Evolutionary conservation across 2,113 vertebrate species (phyloP).

Genomic region (Pycnonotus jocosus): DNA sequence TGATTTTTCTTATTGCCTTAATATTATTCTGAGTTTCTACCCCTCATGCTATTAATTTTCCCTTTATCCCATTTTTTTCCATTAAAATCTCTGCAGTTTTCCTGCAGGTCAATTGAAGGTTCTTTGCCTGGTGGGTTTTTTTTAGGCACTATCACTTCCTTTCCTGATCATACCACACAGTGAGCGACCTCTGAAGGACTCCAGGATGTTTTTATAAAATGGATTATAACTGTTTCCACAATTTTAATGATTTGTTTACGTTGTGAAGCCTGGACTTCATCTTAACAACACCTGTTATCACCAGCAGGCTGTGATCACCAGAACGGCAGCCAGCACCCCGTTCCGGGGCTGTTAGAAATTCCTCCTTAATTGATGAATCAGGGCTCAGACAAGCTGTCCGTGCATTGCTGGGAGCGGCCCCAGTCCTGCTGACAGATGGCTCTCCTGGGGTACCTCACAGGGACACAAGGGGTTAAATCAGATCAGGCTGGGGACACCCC

Average conservation of each 20-base stretch:
- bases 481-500: fast-evolving
- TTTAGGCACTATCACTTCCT: background rate
- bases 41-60: background rate
- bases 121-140: background rate
- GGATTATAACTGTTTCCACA: background rate
- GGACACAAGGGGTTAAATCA: no score
- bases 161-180: background rate
- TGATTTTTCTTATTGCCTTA: background rate
- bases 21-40: background rate
- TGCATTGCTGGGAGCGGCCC: no score
- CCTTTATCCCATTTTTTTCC: background rate
- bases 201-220: background rate
- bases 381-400: background rate
- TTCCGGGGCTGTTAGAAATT: background rate
- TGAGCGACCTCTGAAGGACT: background rate
- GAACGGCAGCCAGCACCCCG: background rate
- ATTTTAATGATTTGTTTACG: slow-evolving; percentile 33
- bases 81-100: background rate
- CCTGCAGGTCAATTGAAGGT: background rate
- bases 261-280: background rate
- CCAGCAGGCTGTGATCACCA: background rate
- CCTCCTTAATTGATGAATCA: background rate
- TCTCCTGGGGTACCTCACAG: fast-evolving
- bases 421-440: background rate
- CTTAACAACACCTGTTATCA: background rate